These are phyloP conservation scores for Monodelphis domestica DNA, from an alignment of 2,797 vertebrate genomes.

Conservation along the genomic window DNA sequence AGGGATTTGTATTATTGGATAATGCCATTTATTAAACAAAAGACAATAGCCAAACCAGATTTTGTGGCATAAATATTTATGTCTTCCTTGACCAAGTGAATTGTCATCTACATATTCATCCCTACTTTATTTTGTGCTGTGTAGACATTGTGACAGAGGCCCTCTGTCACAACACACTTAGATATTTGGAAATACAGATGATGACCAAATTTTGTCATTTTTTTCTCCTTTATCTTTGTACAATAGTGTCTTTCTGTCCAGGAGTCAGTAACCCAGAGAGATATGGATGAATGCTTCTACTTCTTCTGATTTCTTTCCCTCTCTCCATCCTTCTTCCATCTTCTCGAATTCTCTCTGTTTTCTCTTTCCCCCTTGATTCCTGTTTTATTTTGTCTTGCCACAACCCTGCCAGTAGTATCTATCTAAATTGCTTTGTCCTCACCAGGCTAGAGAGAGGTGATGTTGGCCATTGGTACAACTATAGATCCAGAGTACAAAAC, in stretches of 20 bases:
- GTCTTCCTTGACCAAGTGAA: not conserved
- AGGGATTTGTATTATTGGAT: not conserved
- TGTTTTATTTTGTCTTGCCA: too few species aligned
- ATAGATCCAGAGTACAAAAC: not conserved
- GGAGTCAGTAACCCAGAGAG: not conserved
- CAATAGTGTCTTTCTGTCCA: not conserved
- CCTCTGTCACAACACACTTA: too few species aligned
- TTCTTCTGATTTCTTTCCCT: not conserved
- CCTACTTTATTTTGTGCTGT: not conserved
- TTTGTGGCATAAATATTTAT: not conserved
- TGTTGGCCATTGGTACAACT: not conserved
- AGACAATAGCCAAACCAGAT: not conserved
- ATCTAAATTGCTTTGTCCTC: not conserved
- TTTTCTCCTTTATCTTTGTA: not conserved
- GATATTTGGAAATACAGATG: too few species aligned
- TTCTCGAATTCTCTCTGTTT: not conserved
- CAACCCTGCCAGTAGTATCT: not conserved
- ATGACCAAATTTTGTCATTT: not conserved
- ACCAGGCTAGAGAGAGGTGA: not conserved
- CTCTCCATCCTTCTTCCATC: not conserved
- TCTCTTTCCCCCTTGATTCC: not conserved
- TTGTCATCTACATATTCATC: not conserved
- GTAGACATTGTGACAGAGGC: too few species aligned
- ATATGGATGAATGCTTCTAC: not conserved
- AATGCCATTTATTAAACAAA: not conserved